A percentile compares a stretch with the other conserved stretches of the same genome.
Conservation (phyloP, 1,140 invertebrate species). For the Drosophila simulans region DNA sequence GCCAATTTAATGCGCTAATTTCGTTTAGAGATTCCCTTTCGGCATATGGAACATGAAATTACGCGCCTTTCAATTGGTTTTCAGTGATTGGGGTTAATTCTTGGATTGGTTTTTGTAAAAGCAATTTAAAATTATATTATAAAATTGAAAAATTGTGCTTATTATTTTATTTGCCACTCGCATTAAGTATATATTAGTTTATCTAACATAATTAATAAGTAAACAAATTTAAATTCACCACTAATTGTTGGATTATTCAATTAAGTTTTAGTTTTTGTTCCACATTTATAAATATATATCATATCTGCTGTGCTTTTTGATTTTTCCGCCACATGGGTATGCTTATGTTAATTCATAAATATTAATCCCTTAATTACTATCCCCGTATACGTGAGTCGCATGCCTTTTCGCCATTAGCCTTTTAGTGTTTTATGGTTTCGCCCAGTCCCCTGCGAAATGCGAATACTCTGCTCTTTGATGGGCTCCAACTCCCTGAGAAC, state of each 20-base stretch:
- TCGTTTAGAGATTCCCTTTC: constrained; percentile 29
- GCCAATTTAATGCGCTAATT: constrained; percentile 57
- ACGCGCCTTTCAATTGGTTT: constrained; percentile 2
- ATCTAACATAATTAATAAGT: no score
- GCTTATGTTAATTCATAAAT: not conserved
- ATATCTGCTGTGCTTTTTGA: no score
- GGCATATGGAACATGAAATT: constrained; percentile 42
- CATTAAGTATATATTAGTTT: no score
- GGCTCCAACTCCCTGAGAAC: constrained; percentile 30
- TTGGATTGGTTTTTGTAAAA: not conserved
- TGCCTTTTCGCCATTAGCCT: not conserved
- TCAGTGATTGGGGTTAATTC: not conserved
- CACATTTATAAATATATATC: no score
- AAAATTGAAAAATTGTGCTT: no score
- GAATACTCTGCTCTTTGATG: not conserved
- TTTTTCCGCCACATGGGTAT: no score
- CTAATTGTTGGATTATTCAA: no score
- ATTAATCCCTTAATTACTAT: not conserved
- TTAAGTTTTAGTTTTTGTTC: no score
- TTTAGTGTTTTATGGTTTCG: constrained; percentile 19
- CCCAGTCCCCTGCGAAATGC: not conserved
- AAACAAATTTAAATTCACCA: no score
- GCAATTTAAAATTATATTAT: not conserved
- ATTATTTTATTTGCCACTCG: no score
- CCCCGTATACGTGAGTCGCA: not conserved